Base-by-base conservation (phyloP, 2,888 invertebrate species). In the Leptura quadrifasciata region DNA sequence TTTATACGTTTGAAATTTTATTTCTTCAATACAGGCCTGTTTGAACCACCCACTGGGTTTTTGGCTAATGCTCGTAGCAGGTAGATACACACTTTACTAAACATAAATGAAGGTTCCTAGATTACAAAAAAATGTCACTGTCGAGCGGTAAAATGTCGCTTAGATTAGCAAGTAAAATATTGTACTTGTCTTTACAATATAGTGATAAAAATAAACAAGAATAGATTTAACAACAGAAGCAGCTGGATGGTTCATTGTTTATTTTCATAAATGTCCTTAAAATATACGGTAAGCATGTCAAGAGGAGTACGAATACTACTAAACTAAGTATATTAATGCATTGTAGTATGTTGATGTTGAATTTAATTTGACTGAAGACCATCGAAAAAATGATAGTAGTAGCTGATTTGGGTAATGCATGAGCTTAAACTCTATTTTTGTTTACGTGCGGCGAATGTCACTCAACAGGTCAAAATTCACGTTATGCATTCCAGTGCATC, bases 401-500 rank as follows among this genome's bases (percentile, higher is more conserved):
- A 24, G 24, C 27, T 65, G 65, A n/a, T 65, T n/a, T 20, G 52
- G 52, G 52, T 65, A 65, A 65, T 65, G 39, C 52, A 65, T 24
- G 52, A 65, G 65, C n/a, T n/a, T n/a, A 10, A 21, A 18, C 20
- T 18, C 15, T 20, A 20, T 70, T 71, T 67, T 71, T 61, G 71
- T 60, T 65, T 65, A 52, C 65, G 21, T 21, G 52, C 31, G 39
- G 10, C 20, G 61, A 61, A 71, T 71, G 71, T 71, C 71, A 27
- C 58, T 61, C 47, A 54, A 31, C 74, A 74, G 78, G 79, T 78
- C 79, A 75, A 76, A 76, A 79, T 76, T 70, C 76, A 79, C 77
- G 74, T 79, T 79, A 52, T 60, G 74, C 79, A 79, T 79, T 76
- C 77, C 79, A 54, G 72, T 70, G 77, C 79, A 79, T 74, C 76